Conservation (phyloP, 1,140 invertebrate genomes). For the Samia ricini region DNA sequence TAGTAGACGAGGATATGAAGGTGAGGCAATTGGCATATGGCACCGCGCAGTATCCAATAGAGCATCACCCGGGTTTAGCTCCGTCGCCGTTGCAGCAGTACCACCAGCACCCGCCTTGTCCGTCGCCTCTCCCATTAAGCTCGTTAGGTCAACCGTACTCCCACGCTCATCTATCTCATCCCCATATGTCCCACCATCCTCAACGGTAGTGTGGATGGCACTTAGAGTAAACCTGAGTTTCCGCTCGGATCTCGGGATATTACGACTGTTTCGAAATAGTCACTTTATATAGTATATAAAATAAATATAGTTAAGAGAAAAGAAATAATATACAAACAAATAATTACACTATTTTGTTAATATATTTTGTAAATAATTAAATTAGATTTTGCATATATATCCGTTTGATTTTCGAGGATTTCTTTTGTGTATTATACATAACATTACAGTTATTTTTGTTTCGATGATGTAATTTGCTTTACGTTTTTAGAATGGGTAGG, state of each 20-base stretch:
- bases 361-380: slow-evolving; percentile 57
- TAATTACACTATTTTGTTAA: slow-evolving; percentile 56
- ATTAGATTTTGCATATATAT: slow-evolving; percentile 30
- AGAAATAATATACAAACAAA: slow-evolving; percentile 43
- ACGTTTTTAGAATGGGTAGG: background rate
- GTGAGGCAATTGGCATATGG: slow-evolving; percentile 96
- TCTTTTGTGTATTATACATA: slow-evolving; percentile 22
- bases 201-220: slow-evolving; percentile 82
- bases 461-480: background rate
- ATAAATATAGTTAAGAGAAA: slow-evolving; percentile 39
- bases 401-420: slow-evolving; percentile 39
- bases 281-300: slow-evolving; percentile 60
- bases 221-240: slow-evolving; percentile 39
- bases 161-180: slow-evolving; percentile 81
- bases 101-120: slow-evolving; percentile 78
- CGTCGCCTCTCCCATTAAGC: slow-evolving; percentile 79
- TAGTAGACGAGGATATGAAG: slow-evolving; percentile 96
- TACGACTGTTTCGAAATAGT: slow-evolving; percentile 54
- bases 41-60: slow-evolving; percentile 82
- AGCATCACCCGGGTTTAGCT: slow-evolving; percentile 78
- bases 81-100: slow-evolving; percentile 79
- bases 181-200: slow-evolving; percentile 83
- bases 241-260: slow-evolving; percentile 18
- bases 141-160: slow-evolving; percentile 80
- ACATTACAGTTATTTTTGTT: background rate